Conservation (phyloP, 2,113 vertebrate genomes). For the Chaenocephalus aceratus region DNA sequence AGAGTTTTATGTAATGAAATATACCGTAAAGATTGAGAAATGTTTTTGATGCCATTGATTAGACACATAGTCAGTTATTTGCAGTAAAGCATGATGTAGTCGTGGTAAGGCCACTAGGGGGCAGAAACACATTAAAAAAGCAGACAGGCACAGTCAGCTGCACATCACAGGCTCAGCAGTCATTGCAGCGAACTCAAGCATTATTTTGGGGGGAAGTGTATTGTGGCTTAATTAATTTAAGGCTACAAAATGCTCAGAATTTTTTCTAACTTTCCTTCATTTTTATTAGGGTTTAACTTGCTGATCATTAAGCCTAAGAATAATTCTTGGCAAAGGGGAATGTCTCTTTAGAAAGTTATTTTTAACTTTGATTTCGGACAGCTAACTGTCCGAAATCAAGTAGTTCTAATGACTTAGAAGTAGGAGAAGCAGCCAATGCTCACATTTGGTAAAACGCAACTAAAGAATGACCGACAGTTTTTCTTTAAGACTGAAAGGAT, state of each 20-base stretch:
- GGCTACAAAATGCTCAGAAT: neutral
- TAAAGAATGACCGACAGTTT: neutral
- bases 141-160: neutral
- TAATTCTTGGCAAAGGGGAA: neutral
- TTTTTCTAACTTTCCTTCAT: neutral
- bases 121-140: constrained; percentile 25
- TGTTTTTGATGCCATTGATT: neutral
- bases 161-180: neutral
- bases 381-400: neutral
- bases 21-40: neutral
- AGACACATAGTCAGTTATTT: too few relatives aligned
- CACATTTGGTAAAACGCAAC: neutral
- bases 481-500: neutral
- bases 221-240: neutral
- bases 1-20: neutral
- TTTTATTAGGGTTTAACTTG: neutral
- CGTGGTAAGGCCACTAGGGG: constrained; percentile 28
- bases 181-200: neutral
- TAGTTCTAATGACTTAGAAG: neutral
- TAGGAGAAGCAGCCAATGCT: neutral
- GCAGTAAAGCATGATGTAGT: neutral
- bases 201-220: too few relatives aligned
- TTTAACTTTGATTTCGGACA: neutral
- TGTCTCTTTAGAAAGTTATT: neutral
- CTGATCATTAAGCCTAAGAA: neutral